Conservation (phyloP, 1,140 invertebrate genomes). For the Drosophila arawakana region DNA sequence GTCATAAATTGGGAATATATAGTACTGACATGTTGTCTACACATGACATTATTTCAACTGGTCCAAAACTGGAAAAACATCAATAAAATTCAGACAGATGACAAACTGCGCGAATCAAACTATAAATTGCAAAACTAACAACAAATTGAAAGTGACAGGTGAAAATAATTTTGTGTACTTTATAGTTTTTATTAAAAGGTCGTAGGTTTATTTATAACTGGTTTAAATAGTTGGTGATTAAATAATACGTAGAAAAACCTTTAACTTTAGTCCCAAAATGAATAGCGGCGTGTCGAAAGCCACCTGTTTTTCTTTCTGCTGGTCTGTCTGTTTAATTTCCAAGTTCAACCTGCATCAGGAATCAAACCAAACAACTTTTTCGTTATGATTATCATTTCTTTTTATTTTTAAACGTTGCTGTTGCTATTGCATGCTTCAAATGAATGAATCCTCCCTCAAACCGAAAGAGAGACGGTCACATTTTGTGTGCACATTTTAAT, state of each 20-base stretch:
- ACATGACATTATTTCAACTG: conserved; percentile 21
- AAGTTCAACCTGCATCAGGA: conserved; percentile 36
- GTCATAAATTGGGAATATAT: conserved; percentile 36
- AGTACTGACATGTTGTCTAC: conserved; percentile 11
- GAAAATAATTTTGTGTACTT: background rate
- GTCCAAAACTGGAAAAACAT: conserved; percentile 31
- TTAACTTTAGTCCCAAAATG: conserved; percentile 1
- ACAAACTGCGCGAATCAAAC: background rate
- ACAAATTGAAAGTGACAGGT: conserved; percentile 7
- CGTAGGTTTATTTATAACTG: no score
- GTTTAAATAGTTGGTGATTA: background rate
- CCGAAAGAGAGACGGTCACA: conserved; percentile 10
- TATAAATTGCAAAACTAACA: background rate
- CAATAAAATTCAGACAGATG: background rate
- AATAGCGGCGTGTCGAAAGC: background rate
- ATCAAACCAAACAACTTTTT: conserved; percentile 42
- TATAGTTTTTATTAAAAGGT: background rate
- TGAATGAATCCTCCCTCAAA: conserved; percentile 6
- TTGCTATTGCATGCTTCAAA: background rate
- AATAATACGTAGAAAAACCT: background rate
- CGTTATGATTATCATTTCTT: conserved; percentile 21
- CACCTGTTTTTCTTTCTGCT: conserved; percentile 26
- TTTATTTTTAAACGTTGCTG: background rate
- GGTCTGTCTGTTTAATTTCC: background rate
- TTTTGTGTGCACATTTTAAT: conserved; percentile 68